Percentiles rank a stretch among this genome's conserved stretches.
phyloP scores from a whole-genome alignment of 2,113 vertebrate genomes.

The Sula dactylatra region DNA sequence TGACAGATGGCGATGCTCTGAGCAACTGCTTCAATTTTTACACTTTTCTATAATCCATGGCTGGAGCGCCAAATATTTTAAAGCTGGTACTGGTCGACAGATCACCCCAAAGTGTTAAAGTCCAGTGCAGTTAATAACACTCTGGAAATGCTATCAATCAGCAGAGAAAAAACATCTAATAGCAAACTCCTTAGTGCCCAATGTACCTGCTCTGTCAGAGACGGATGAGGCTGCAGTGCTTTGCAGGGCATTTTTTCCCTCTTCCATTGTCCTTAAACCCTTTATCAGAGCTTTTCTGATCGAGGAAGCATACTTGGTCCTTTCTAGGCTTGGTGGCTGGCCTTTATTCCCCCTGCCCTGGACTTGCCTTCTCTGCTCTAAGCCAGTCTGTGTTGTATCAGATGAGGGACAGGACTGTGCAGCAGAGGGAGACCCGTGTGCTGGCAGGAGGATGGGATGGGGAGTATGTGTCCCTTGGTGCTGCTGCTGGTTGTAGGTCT shows the following conservation, averaged over 20 bases:
- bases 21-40: conserved; percentile 64
- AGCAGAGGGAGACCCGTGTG: too few species aligned
- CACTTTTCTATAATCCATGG: conserved; percentile 47
- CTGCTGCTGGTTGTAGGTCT: too few species aligned
- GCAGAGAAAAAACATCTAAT: neutral
- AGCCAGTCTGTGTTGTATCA: rapidly evolving
- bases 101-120: conserved; percentile 69
- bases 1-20: conserved; percentile 57
- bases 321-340: neutral
- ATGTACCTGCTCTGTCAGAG: conserved; percentile 46
- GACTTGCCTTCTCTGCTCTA: neutral
- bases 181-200: conserved; percentile 41
- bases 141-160: conserved; percentile 71
- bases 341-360: neutral
- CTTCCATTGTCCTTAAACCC: neutral
- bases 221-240: neutral
- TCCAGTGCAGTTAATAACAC: conserved; percentile 70
- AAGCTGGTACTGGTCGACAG: conserved; percentile 68
- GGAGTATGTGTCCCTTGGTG: rapidly evolving
- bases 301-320: neutral
- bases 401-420: neutral
- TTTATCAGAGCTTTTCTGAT: neutral
- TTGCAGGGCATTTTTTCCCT: neutral
- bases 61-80: conserved; percentile 64
- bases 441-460: neutral